These are phyloP conservation scores for Quiscalus mexicanus DNA, from an alignment of 2,113 vertebrate genomes.

Conservation along the genomic window DNA sequence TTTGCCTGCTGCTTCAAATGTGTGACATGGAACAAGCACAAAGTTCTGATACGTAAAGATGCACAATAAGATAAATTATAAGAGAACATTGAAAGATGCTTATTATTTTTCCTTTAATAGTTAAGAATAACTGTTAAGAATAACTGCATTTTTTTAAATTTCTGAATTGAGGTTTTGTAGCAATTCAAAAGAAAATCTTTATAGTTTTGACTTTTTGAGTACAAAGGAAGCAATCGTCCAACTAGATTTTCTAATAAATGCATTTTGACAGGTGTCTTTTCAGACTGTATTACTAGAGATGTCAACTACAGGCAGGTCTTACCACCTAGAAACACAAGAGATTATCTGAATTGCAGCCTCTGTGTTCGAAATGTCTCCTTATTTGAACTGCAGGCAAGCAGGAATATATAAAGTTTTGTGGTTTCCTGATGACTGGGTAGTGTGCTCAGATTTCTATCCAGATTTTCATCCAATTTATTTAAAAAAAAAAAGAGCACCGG, in stretches of 20 bases:
- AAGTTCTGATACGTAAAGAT: background rate
- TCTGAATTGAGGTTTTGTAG: background rate
- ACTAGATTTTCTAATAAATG: background rate
- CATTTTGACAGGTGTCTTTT: background rate
- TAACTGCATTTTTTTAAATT: background rate
- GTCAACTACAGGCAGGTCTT: background rate
- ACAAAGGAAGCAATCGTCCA: background rate
- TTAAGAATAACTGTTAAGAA: background rate
- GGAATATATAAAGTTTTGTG: background rate
- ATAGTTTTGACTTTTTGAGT: background rate
- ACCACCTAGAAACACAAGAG: background rate
- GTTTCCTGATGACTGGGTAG: background rate
- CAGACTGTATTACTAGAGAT: background rate
- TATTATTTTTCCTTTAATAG: background rate
- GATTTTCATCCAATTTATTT: background rate
- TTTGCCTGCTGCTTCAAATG: background rate
- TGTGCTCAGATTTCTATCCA: background rate
- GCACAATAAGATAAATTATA: background rate
- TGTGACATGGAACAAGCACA: background rate
- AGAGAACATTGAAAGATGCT: background rate
- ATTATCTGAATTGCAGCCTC: background rate
- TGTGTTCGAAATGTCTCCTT: background rate
- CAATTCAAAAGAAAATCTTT: background rate
- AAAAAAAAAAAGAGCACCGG: background rate
- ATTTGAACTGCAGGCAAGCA: background rate